Base-by-base conservation (phyloP, 2,888 invertebrate species). In the Carcina quercana region DNA sequence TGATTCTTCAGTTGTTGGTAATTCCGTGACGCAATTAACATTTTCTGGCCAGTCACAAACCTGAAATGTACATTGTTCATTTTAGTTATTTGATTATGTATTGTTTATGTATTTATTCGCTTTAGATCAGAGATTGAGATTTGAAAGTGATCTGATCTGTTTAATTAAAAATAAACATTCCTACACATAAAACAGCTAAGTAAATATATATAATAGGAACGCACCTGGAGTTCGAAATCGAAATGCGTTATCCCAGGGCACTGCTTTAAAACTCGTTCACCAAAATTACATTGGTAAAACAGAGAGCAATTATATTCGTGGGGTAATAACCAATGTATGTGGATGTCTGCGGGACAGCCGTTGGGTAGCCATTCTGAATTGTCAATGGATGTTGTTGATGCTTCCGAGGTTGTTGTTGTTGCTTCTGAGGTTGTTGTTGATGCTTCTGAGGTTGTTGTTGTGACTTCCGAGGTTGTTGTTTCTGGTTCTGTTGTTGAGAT, bases 251-350 rank as follows among this genome's bases (percentile, higher is more conserved):
- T 64, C 0, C 40, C 21, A 0, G 39, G 42, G 13, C 73, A 73
- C 2, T 24, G 32, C 40, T 44, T 51, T 12, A 53, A 38, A 3
- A 60, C 43, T 14, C 47, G 50, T 1, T 41, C 34, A 8, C 71
- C 71, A 41, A 62, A 34, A 24, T 46, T 54, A 39, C 72, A 73
- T 2, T 49, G 48, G 30, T 71, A 72, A 41, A 40, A 73, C 34
- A 54, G 56, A 0, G 45, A 36, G 39, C 72, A 73, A 34, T 68
- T 59, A 0, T 38, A 53, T 35, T 66, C 67, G 25, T 73, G 70
- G 0, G 61, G 55, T 6, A 73, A 33, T 25, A 73, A 37, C 13
- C 40, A 42, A 13, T 68, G 58, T 3, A 49, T 32, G 12, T 35
- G 19, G 27, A 41, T 47, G 28, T 65, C 47, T 2, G 34, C 26